Percentiles rank a stretch among this genome's conserved stretches.
These are phyloP conservation scores for Taenioides sp. DNA, from an alignment of 2,797 vertebrate genomes.

Conservation along the genomic window DNA sequence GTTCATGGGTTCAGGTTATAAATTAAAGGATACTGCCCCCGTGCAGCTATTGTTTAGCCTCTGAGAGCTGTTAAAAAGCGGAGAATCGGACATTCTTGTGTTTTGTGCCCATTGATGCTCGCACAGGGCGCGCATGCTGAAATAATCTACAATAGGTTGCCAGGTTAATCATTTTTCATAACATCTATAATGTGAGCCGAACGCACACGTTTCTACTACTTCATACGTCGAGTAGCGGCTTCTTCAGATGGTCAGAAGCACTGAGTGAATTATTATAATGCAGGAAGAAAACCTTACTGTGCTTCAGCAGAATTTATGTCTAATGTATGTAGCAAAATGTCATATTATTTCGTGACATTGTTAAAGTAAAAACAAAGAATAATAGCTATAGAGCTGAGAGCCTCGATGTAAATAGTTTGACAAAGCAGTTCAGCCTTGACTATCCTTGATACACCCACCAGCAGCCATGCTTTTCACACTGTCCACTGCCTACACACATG, in stretches of 20 bases:
- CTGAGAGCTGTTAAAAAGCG: constrained; percentile 15
- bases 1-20: neutral
- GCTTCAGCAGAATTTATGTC: neutral
- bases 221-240: neutral
- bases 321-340: neutral
- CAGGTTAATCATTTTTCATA: neutral
- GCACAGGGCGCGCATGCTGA: constrained; percentile 19
- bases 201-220: neutral
- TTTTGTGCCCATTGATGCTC: constrained; percentile 25
- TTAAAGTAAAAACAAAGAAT: neutral
- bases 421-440: constrained; percentile 19
- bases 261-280: neutral
- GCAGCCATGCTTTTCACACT: constrained; percentile 9
- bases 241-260: neutral
- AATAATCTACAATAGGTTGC: constrained; percentile 10
- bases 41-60: constrained; percentile 1
- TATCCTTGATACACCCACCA: constrained; percentile 24
- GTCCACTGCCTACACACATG: constrained; percentile 1
- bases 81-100: constrained; percentile 12
- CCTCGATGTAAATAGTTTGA: neutral
- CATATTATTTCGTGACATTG: neutral
- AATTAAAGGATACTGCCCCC: constrained; percentile 5
- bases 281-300: neutral
- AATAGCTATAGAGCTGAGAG: neutral
- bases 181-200: constrained; percentile 10